Base-by-base conservation (phyloP, 2,113 vertebrate genomes). In the Solea senegalensis region DNA sequence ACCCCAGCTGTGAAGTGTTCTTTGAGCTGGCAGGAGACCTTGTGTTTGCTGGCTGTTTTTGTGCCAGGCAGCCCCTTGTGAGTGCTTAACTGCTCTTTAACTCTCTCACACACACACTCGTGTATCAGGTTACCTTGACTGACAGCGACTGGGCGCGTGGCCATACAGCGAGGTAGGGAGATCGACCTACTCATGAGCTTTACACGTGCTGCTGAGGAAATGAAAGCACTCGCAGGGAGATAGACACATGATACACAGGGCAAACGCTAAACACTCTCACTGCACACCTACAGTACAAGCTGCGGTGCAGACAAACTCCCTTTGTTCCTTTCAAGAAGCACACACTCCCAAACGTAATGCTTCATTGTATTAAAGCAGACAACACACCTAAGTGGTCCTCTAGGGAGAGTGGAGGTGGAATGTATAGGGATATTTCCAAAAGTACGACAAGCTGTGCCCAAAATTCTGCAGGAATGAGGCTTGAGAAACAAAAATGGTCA, bases 401-500 rank as follows among this genome's bases (percentile, higher is more conserved):
- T 9, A 28, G 61, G 64, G 81, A 81, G 27, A 1, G 50, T 27
- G 74, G 66, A 76, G 86, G 86, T 69, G 72, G 69, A 57, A 70
- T 56, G 64, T 78, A 73, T 68, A 50, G 46, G 46, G 52, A 27
- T 10, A 27, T 74, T 72, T 82, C 40, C 50, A 56, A 44, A 81
- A n/a, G n/a, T n/a, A 70, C 58, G 73, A 78, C 64, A 68, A 52
- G 78, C 67, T 78, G 83, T 65, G 15, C 56, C 54, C 21, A 21
- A 21, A 66, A 80, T 59, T 79, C 65, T 26, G 78, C 76, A 59
- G 76, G 84, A 79, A 80, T 65, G 50, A 61, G 61, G 21, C 16
- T 55, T 72, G 16, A 16, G 55, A 14, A 13, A 34, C 5, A 69
- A 64, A 34, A 56, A 77, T 9, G 45, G 72, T 69, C 63, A 57